Base-by-base conservation (phyloP, 2,113 vertebrate genomes). In the Channa maculata region DNA sequence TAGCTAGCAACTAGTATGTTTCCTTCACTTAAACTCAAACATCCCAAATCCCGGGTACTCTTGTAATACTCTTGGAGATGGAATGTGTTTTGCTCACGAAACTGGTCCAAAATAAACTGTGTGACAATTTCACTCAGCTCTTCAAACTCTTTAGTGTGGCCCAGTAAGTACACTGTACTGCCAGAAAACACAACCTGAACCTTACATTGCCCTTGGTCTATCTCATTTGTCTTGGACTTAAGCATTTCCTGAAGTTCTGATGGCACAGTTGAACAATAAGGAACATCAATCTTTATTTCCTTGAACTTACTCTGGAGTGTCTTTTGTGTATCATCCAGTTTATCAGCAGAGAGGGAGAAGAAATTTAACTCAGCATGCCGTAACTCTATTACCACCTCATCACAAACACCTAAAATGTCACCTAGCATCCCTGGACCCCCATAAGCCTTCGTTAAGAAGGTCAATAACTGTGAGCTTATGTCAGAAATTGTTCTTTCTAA, bases 371-470 rank as follows among this genome's bases (percentile, higher is more conserved):
- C 70, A 4, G 74, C 75, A 57, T 88, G 79, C 44, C 61, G 53
- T n/a, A 91, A 15, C 14, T 89, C 89, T 13, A 83, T 8, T 59
- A 86, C 74, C 36, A 86, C 77, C 8, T 66, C 39, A 6, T 79
- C 45, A 43, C 37, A 60, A 11, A 65, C 41, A 14, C 68, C 80
- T 59, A 92, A 82, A 33, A 83, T 57, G 39, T 65, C 38, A 0
- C 58, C 8, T 1, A 90, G 79, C 8, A 5, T 5, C 24, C 59
- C 37, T 14, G 64, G 48, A 8, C 44, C 49, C 15, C 80, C 66
- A n/a, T 87, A 86, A 0, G 13, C 50, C 1, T 69, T 81, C 33
- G 45, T 80, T 2, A 93, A 12, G 60, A 92, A 91, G 36, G 74
- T 6, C 46, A 86, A 8, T 41, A 89, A 65, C 3, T 38, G 45